Percentiles rank a stretch among this genome's conserved stretches.
phyloP scores from a whole-genome alignment of 1,140 invertebrate species.

The Fopius arisanus region DNA sequence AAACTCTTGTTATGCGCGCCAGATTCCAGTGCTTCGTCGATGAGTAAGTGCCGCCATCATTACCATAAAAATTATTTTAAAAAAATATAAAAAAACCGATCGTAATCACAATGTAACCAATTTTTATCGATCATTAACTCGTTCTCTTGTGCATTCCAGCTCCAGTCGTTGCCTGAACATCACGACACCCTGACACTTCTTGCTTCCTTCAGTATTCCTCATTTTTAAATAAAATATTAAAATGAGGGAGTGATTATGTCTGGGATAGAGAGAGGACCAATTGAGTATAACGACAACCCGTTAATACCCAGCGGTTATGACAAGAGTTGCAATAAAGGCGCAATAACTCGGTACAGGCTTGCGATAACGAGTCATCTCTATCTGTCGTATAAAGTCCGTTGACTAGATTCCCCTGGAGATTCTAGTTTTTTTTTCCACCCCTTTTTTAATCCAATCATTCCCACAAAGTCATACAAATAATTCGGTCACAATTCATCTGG shows the following conservation, averaged over 20 bases:
- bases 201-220: background rate
- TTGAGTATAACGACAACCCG: slow-evolving; percentile 18
- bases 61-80: background rate
- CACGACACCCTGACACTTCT: background rate
- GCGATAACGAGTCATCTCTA: background rate
- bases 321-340: slow-evolving; percentile 25
- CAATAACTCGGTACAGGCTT: background rate
- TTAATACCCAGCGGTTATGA: slow-evolving; percentile 27
- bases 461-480: background rate
- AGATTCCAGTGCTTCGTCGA: slow-evolving; percentile 43
- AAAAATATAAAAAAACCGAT: slow-evolving; percentile 14
- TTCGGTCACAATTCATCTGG: background rate
- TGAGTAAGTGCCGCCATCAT: slow-evolving; percentile 47
- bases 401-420: background rate
- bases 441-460: background rate
- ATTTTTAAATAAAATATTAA: slow-evolving; percentile 6
- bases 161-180: slow-evolving; percentile 48
- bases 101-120: background rate
- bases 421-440: background rate
- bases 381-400: slow-evolving; percentile 6
- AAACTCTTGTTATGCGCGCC: slow-evolving; percentile 53
- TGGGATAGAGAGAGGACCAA: background rate
- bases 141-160: slow-evolving; percentile 45
- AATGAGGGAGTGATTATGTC: slow-evolving; percentile 1
- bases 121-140: slow-evolving; percentile 2